Evolutionary conservation across 2,797 vertebrate species (phyloP).

Genomic region (Eulemur coronatus): DNA sequence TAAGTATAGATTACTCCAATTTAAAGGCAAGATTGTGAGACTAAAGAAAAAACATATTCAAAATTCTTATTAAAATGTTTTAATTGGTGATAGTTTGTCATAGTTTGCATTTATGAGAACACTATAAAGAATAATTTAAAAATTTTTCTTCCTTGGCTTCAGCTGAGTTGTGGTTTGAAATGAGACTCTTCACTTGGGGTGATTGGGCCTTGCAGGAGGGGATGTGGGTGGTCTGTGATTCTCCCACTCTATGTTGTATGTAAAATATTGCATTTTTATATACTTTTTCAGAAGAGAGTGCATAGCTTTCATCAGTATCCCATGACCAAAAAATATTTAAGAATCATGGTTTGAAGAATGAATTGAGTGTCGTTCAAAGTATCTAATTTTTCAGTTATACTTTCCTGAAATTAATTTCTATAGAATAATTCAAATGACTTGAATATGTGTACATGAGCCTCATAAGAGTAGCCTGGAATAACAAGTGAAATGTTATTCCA

Average conservation of each 20-base stretch:
- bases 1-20: not conserved
- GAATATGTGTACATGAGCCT: not conserved
- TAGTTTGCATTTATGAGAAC: not conserved
- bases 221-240: not conserved
- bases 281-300: not conserved
- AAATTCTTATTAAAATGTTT: slow-evolving; percentile 31
- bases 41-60: not conserved
- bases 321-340: not conserved
- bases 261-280: not conserved
- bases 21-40: not conserved
- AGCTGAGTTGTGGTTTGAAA: slow-evolving; percentile 24
- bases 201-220: not conserved
- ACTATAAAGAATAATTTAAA: not conserved
- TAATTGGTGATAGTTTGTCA: slow-evolving; percentile 31
- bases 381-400: slow-evolving; percentile 12
- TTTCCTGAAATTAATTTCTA: slow-evolving; percentile 21
- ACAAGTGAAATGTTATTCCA: not conserved
- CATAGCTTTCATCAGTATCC: not conserved
- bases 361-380: not conserved
- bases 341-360: not conserved
- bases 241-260: not conserved
- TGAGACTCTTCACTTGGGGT: not conserved
- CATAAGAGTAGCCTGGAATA: not conserved
- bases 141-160: not conserved
- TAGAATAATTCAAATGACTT: not conserved